Evolutionary conservation across 2,888 invertebrate genomes (phyloP).

Genomic region (Hemistola chrysoprasaria): DNA sequence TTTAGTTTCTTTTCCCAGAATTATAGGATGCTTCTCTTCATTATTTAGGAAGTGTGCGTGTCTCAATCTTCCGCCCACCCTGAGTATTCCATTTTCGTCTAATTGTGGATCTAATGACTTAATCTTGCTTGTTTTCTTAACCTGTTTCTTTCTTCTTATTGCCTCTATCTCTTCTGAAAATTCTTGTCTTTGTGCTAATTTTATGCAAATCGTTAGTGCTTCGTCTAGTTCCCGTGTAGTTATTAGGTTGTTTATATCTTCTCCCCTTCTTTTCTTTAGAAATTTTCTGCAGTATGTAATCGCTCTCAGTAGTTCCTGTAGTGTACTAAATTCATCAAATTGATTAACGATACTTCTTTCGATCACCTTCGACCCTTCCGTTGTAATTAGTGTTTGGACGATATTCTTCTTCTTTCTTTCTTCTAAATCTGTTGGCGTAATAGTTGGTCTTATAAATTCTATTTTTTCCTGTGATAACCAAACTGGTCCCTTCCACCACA

Average conservation of each 20-base stretch:
- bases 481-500: conserved; percentile 32
- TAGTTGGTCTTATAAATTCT: conserved; percentile 3
- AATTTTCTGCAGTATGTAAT: conserved; percentile 4
- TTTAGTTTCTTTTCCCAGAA: conserved; percentile 25
- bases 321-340: background rate
- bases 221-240: conserved; percentile 23
- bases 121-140: conserved; percentile 18
- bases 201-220: conserved; percentile 19
- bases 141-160: conserved; percentile 10
- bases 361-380: background rate
- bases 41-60: background rate
- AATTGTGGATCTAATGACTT: conserved; percentile 28
- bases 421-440: conserved; percentile 12
- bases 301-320: conserved; percentile 1
- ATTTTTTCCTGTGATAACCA: conserved; percentile 16
- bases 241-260: conserved; percentile 1
- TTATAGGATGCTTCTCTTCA: conserved; percentile 29
- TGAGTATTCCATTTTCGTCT: conserved; percentile 2
- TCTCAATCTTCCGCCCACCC: conserved; percentile 3
- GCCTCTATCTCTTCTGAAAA: conserved; percentile 17
- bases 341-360: background rate
- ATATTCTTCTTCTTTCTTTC: background rate
- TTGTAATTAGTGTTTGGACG: background rate
- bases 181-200: conserved; percentile 20
- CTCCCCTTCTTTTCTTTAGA: background rate